A percentile compares a stretch with the other conserved stretches of the same genome.
Evolutionary conservation across 2,113 vertebrate species (phyloP).

Genomic region (Bungarus multicinctus): DNA sequence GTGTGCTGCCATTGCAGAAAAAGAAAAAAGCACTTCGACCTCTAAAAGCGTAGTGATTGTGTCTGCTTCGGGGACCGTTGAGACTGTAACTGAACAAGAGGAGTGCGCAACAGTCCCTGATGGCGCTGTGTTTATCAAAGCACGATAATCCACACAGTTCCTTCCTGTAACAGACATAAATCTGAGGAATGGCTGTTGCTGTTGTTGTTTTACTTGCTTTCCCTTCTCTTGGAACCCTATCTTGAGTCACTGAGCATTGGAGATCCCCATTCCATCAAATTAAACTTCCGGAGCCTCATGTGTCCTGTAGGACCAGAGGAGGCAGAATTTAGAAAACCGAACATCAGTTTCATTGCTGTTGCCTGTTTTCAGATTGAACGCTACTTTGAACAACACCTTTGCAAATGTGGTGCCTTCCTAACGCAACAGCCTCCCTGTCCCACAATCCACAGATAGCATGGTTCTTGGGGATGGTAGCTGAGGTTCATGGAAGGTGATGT

Average conservation of each 20-base stretch:
- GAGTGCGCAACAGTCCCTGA: slow-evolving; percentile 61
- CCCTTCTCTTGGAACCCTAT: neutral
- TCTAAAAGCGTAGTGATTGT: slow-evolving; percentile 79
- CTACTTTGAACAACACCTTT: neutral
- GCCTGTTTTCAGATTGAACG: neutral
- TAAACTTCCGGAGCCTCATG: neutral
- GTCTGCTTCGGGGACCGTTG: slow-evolving; percentile 75
- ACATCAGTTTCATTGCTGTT: neutral
- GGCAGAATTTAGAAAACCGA: neutral
- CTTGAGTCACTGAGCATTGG: neutral
- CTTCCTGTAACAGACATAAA: neutral
- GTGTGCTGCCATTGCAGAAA: slow-evolving; percentile 88
- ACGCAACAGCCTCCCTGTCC: neutral
- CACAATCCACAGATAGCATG: neutral
- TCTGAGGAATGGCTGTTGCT: neutral
- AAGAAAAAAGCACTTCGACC: slow-evolving; percentile 75
- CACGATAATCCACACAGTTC: slow-evolving; percentile 62
- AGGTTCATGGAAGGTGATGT: neutral
- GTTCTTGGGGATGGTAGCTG: neutral
- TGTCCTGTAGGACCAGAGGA: neutral
- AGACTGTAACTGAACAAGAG: slow-evolving; percentile 65
- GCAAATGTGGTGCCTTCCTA: neutral
- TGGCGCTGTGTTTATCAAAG: slow-evolving; percentile 79
- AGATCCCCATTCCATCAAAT: too few species aligned
- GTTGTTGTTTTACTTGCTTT: neutral